These are phyloP conservation scores for Meandrina meandrites DNA, from an alignment of 92 coral and sea anemone genomes.

Conservation along the genomic window DNA sequence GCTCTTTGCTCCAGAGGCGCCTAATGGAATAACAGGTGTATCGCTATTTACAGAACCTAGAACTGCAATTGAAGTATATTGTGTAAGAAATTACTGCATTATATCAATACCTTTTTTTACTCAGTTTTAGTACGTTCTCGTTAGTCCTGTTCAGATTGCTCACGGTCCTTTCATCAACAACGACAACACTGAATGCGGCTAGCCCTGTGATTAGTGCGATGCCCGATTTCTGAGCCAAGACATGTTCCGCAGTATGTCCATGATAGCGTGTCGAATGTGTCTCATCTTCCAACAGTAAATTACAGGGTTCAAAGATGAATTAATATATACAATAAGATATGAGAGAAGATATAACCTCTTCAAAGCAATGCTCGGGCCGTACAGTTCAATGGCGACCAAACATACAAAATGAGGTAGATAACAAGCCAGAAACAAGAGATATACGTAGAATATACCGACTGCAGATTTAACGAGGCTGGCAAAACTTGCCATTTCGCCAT, in stretches of 20 bases:
- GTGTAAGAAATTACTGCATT: background rate
- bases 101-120: background rate
- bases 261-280: slow-evolving; percentile 17
- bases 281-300: slow-evolving; percentile 16
- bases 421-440: background rate
- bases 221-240: background rate
- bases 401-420: background rate
- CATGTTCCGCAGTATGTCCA: slow-evolving; percentile 8
- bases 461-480: background rate
- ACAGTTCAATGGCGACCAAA: background rate
- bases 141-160: background rate
- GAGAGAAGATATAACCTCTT: background rate
- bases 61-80: background rate
- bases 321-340: background rate
- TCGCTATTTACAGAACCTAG: no score
- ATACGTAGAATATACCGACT: background rate
- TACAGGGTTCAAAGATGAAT: slow-evolving; percentile 1
- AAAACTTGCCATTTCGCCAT: background rate
- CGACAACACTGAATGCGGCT: background rate
- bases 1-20: no score
- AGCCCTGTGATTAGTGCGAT: background rate
- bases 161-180: background rate
- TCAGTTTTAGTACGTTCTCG: background rate
- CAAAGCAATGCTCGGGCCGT: background rate
- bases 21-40: no score